Conservation (phyloP, 23 tunicate species). For the Phallusia fumigata region DNA sequence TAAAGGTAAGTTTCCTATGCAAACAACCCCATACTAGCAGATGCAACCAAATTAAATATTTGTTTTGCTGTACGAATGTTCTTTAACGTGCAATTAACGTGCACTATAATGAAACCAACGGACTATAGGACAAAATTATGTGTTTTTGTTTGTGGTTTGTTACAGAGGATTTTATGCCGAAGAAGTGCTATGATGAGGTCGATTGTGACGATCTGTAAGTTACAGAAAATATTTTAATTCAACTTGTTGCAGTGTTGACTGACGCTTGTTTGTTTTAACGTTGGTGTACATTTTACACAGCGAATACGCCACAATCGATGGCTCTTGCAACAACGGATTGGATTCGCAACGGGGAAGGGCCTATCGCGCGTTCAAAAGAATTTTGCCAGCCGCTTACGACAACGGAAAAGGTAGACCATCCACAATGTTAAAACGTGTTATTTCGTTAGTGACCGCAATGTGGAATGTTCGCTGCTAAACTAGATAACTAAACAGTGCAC, state of each 20-base stretch:
- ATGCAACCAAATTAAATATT: too few species aligned
- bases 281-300: conserved; percentile 10
- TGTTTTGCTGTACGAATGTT: too few species aligned
- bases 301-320: conserved; percentile 18
- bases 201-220: background rate
- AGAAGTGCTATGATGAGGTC: background rate
- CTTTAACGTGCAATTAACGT: too few species aligned
- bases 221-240: background rate
- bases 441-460: background rate
- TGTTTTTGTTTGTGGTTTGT: too few species aligned
- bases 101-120: too few species aligned
- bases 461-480: too few species aligned
- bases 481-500: too few species aligned
- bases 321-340: conserved; percentile 53
- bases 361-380: conserved; percentile 32
- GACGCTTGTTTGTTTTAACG: background rate
- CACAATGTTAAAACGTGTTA: background rate
- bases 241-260: too few species aligned
- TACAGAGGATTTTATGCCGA: too few species aligned
- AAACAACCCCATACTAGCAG: too few species aligned
- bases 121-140: too few species aligned
- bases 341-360: conserved; percentile 36
- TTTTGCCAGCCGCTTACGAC: conserved; percentile 51
- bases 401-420: conserved; percentile 29
- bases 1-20: too few species aligned